A percentile compares a stretch with the other conserved stretches of the same genome.
phyloP scores from a whole-genome alignment of 2,797 vertebrate species.

The Chloroceryle amazona region DNA sequence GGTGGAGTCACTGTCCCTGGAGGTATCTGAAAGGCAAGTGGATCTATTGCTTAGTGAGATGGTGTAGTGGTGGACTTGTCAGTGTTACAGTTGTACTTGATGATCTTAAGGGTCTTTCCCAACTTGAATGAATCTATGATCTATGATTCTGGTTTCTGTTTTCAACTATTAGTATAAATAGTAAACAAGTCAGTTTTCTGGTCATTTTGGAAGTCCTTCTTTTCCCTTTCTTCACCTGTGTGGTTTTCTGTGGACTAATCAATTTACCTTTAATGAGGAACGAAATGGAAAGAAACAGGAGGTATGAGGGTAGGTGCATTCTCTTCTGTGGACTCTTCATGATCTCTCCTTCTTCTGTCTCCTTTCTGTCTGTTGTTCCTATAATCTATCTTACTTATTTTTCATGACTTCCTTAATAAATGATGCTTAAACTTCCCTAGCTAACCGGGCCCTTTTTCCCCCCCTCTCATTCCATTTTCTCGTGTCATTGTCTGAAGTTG shows the following conservation, averaged over 20 bases:
- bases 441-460: not conserved
- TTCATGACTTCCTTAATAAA: not conserved
- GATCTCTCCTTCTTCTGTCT: not conserved
- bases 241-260: not conserved
- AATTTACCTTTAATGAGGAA: slow-evolving; percentile 5
- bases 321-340: not conserved
- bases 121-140: not conserved
- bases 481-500: not conserved
- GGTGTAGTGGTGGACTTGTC: not conserved
- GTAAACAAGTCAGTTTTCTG: not conserved
- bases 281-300: not conserved
- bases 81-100: not conserved
- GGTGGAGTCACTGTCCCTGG: not conserved
- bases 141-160: not conserved
- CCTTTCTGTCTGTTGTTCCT: not conserved
- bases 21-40: not conserved
- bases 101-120: not conserved
- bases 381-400: not conserved
- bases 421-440: not conserved
- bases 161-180: not conserved
- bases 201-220: not conserved
- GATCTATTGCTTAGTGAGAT: not conserved
- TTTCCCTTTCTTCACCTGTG: not conserved
- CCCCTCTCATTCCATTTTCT: not conserved
- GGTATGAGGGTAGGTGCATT: slow-evolving; percentile 8